These are phyloP conservation scores for Bufo bufo DNA, from an alignment of 2,113 vertebrate genomes.

Conservation along the genomic window DNA sequence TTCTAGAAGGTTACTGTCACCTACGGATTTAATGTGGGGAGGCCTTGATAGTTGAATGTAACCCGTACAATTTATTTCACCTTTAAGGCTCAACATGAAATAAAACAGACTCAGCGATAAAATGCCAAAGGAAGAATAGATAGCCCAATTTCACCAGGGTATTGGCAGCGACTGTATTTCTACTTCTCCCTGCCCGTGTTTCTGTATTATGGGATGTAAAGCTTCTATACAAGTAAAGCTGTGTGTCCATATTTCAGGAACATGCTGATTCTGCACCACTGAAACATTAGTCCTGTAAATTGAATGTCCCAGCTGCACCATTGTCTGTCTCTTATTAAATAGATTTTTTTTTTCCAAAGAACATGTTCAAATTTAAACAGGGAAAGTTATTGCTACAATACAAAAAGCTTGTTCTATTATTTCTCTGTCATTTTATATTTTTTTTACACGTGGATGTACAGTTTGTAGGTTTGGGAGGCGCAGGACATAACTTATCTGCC, in stretches of 20 bases:
- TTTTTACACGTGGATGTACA: conserved; percentile 24
- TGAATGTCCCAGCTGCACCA: neutral
- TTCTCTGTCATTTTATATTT: conserved; percentile 8
- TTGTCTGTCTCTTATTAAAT: conserved; percentile 61
- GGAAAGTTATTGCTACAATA: conserved; percentile 31
- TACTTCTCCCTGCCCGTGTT: neutral
- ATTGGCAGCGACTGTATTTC: neutral
- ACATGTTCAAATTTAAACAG: conserved; percentile 50
- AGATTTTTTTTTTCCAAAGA: conserved; percentile 38
- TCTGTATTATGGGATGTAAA: neutral
- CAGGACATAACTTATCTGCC: conserved; percentile 12
- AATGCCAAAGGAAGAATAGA: neutral
- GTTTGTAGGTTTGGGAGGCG: conserved; percentile 32
- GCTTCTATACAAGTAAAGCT: conserved; percentile 28
- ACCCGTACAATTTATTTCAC: conserved; percentile 2
- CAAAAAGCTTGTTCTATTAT: conserved; percentile 35
- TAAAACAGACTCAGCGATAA: neutral
- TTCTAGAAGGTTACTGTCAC: too few species aligned
- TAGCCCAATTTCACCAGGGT: fast-evolving
- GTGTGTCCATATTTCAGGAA: conserved; percentile 42
- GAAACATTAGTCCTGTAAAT: conserved; percentile 24
- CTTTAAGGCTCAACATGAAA: conserved; percentile 19
- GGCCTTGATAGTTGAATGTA: neutral
- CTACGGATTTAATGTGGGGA: neutral
- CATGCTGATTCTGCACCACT: conserved; percentile 8